Conservation (phyloP, 2,113 vertebrate genomes). For the Chionodraco myersi region DNA sequence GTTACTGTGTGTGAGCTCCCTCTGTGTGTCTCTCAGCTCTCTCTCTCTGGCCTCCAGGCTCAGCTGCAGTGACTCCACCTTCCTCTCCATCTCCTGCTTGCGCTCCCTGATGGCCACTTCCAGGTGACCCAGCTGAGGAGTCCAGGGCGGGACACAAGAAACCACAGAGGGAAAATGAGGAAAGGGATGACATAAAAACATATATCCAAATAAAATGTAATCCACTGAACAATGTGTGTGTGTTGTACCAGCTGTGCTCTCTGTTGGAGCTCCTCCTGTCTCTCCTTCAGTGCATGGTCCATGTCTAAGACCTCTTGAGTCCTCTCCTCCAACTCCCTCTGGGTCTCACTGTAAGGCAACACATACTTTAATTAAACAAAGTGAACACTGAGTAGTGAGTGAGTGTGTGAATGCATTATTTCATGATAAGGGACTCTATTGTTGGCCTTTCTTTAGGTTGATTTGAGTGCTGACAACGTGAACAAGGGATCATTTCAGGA, state of each 20-base stretch:
- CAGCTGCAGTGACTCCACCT: constrained; percentile 88
- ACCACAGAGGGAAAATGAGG: background rate
- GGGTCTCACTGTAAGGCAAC: constrained; percentile 85
- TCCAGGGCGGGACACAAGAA: too few relatives aligned
- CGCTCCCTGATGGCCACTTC: constrained; percentile 91
- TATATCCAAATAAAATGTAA: background rate
- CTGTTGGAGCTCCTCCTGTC: constrained; percentile 95
- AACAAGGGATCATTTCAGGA: background rate
- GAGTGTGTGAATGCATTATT: too few relatives aligned
- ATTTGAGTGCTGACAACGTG: background rate
- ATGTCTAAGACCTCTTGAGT: constrained; percentile 90
- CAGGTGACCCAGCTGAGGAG: constrained; percentile 90
- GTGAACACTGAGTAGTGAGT: too few relatives aligned
- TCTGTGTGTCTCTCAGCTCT: constrained; percentile 85
- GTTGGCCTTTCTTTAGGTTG: background rate
- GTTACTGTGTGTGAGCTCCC: constrained; percentile 86
- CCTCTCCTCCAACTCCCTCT: constrained; percentile 90
- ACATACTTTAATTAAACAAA: background rate
- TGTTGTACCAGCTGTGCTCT: constrained; percentile 90
- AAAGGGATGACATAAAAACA: background rate
- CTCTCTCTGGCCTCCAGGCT: constrained; percentile 86
- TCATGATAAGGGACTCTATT: constrained; percentile 11
- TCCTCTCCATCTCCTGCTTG: constrained; percentile 91
- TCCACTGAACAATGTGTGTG: background rate
- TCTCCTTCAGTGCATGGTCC: constrained; percentile 91